These are phyloP conservation scores for Knipowitschia caucasica DNA, from an alignment of 2,797 vertebrate species.

Conservation along the genomic window DNA sequence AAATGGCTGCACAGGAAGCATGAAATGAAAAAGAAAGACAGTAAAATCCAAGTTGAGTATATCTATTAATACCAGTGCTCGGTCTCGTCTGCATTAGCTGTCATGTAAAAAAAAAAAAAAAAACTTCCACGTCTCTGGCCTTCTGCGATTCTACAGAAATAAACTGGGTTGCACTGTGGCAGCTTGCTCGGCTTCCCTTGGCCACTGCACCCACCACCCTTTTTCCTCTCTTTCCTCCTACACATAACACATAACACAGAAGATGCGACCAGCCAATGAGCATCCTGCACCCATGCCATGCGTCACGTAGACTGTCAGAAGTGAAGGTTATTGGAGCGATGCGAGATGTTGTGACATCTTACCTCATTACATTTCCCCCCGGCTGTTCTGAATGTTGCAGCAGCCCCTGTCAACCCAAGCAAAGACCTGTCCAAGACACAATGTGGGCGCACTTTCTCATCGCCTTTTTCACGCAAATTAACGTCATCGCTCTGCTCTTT, in stretches of 20 bases:
- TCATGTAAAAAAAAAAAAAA: constrained; percentile 17
- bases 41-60: not conserved
- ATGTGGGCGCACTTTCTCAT: constrained; percentile 16
- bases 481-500: constrained; percentile 26
- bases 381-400: constrained; percentile 63
- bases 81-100: constrained; percentile 23
- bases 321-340: constrained; percentile 56
- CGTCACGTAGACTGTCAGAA: constrained; percentile 51
- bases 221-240: constrained; percentile 18
- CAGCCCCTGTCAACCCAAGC: constrained; percentile 65
- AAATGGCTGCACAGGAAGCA: constrained; percentile 4
- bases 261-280: constrained; percentile 36
- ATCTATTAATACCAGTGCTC: constrained; percentile 12
- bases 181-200: constrained; percentile 39
- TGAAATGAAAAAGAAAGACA: constrained; percentile 5
- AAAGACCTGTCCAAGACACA: constrained; percentile 50
- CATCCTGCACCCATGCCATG: constrained; percentile 15
- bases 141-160: constrained; percentile 34
- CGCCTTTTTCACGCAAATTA: constrained; percentile 25
- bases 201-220: constrained; percentile 24
- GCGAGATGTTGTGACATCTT: constrained; percentile 77
- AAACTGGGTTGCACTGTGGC: constrained; percentile 46
- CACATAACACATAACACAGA: constrained; percentile 53
- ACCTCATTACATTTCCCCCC: constrained; percentile 74
- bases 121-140: constrained; percentile 6